Percentiles rank a stretch among this genome's conserved stretches.
Evolutionary conservation across 2,797 vertebrate species (phyloP).

Genomic region (Pangasius djambal): DNA sequence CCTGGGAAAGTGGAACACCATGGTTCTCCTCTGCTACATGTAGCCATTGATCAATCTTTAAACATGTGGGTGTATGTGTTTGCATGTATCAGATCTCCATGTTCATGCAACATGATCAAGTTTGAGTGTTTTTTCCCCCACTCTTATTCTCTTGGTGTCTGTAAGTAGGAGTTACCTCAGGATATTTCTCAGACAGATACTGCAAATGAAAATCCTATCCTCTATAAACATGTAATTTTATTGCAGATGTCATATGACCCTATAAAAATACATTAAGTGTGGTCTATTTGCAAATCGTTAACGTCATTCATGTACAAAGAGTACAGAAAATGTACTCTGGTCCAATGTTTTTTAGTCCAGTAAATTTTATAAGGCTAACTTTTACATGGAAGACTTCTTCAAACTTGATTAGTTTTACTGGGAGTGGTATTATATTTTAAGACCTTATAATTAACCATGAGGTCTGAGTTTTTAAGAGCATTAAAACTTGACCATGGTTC

Average conservation of each 20-base stretch:
- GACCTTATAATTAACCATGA: not conserved
- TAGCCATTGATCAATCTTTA: not conserved
- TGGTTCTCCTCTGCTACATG: not conserved
- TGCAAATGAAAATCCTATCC: not conserved
- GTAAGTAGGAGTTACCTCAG: not conserved
- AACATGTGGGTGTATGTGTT: not conserved
- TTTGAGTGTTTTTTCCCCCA: too few species aligned
- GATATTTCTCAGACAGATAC: not conserved
- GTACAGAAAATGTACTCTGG: not conserved
- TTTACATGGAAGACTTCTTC: not conserved
- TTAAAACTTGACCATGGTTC: not conserved
- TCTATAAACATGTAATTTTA: slow-evolving; percentile 16
- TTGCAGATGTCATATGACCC: not conserved
- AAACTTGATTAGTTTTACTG: not conserved
- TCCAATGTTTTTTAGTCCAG: not conserved
- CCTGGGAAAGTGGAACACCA: slow-evolving; percentile 46
- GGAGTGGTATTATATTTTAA: not conserved
- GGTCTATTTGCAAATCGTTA: not conserved
- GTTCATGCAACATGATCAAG: not conserved
- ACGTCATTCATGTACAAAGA: not conserved
- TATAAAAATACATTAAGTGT: not conserved
- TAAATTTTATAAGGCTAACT: not conserved
- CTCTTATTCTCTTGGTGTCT: not conserved
- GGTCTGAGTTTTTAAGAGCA: not conserved
- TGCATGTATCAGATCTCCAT: not conserved